Base-by-base conservation (phyloP, 37 sponge, comb jelly and placozoan genomes). In the Beroe forskalii region DNA sequence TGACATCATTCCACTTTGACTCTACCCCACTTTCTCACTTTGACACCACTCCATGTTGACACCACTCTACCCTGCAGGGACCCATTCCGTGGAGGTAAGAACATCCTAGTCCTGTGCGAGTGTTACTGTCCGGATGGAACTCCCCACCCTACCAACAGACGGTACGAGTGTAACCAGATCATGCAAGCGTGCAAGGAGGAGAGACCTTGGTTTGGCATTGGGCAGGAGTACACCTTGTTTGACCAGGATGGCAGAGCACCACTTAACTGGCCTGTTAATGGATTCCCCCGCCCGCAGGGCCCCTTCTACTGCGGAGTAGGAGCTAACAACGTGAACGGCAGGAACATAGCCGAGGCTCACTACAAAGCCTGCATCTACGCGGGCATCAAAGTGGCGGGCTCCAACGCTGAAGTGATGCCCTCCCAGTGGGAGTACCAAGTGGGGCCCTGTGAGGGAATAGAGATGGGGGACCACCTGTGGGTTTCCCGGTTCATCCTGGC, bases 121-220 rank as follows among this genome's bases (percentile, higher is more conserved):
- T 93, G 95, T 6, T 90, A 91, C 67, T 67, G 44, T 4, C 67
- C 90, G 28, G 90, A 93, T 55, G 93, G 67, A 0, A 67, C 72
- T n/a, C 95, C 95, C 0, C 76, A 62, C 25, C 61, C 67, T 2
- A 90, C 93, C 62, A 95, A 95, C 90, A 31, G 90, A 2, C 89
- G 96, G 23, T 23, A 72, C 42, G 60, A 90, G 0, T 95, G 96
- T 60, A 32, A 60, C 0, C 0, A n/a, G 22, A 6, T 80, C 48
- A 97, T 97, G 97, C 62, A 93, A 32, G 37, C 76, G 3, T 67
- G 41, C 24, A 91, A 90, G 24, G 91, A 91, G 28, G 63, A 89
- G 28, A 41, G 90, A 25, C 99, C 99, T 20, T 96, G 95, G 99
- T 97, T 97, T 62, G 99, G 96, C 0, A 96, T 96, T 28, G 99